Evolutionary conservation across 2,797 vertebrate species (phyloP).

Genomic region (Morelia viridis): DNA sequence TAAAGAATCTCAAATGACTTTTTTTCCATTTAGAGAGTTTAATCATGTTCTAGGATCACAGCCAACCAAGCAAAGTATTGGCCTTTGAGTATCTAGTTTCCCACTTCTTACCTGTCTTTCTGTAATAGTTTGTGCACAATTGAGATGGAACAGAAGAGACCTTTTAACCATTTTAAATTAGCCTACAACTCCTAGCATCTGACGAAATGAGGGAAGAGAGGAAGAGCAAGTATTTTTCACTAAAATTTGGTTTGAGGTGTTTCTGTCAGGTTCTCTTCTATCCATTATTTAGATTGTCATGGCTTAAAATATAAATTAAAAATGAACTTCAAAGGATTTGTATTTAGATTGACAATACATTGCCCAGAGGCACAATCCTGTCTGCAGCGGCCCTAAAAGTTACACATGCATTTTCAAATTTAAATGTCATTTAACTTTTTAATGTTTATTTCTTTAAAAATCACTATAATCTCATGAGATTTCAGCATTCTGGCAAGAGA

Average conservation of each 20-base stretch:
- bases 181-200: background rate
- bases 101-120: background rate
- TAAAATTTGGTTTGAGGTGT: background rate
- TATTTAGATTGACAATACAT: background rate
- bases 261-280: background rate
- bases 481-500: background rate
- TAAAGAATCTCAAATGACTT: constrained; percentile 14
- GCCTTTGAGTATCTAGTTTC: constrained; percentile 11
- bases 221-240: background rate
- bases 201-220: background rate
- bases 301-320: background rate
- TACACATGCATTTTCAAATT: background rate
- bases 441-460: background rate
- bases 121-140: background rate
- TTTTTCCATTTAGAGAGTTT: background rate
- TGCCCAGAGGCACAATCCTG: background rate
- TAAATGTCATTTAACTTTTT: background rate
- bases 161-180: constrained; percentile 1
- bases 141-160: constrained; percentile 6
- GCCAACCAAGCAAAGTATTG: background rate
- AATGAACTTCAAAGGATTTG: background rate
- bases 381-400: background rate
- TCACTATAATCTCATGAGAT: background rate
- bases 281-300: background rate
- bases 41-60: constrained; percentile 16